These are phyloP conservation scores for Tragulus kanchil DNA, from an alignment of 2,113 vertebrate genomes.

Conservation along the genomic window DNA sequence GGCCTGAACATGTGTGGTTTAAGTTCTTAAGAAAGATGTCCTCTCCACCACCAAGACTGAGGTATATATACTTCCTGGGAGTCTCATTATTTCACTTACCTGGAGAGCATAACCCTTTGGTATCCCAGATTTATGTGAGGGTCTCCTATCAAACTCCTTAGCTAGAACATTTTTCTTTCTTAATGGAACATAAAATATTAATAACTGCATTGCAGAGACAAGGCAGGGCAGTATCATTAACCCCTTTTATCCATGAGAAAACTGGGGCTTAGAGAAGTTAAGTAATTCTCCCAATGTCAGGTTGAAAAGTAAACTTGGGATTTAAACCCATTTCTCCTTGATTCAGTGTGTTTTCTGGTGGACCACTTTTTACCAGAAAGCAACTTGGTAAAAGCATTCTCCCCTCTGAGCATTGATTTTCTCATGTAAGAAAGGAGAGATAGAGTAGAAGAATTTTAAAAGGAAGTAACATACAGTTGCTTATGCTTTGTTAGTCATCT, in stretches of 20 bases:
- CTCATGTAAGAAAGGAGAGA: neutral
- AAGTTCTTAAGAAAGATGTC: neutral
- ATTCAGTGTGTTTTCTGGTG: neutral
- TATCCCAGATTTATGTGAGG: neutral
- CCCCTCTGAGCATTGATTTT: neutral
- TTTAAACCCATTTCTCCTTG: neutral
- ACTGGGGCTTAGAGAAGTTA: neutral
- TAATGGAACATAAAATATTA: neutral
- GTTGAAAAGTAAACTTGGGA: neutral
- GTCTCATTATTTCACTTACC: neutral
- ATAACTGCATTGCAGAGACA: neutral
- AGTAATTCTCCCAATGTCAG: neutral
- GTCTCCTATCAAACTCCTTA: neutral
- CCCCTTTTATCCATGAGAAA: neutral
- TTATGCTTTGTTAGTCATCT: neutral
- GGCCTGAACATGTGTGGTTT: neutral
- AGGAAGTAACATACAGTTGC: neutral
- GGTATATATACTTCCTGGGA: neutral
- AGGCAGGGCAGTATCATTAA: neutral
- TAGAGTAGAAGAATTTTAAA: neutral
- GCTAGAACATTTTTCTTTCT: neutral
- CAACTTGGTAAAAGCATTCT: neutral
- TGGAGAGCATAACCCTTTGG: neutral
- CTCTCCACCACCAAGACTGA: neutral
- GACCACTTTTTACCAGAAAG: neutral